Evolutionary conservation across 2,113 vertebrate genomes (phyloP).

Genomic region (Maccullochella peelii): DNA sequence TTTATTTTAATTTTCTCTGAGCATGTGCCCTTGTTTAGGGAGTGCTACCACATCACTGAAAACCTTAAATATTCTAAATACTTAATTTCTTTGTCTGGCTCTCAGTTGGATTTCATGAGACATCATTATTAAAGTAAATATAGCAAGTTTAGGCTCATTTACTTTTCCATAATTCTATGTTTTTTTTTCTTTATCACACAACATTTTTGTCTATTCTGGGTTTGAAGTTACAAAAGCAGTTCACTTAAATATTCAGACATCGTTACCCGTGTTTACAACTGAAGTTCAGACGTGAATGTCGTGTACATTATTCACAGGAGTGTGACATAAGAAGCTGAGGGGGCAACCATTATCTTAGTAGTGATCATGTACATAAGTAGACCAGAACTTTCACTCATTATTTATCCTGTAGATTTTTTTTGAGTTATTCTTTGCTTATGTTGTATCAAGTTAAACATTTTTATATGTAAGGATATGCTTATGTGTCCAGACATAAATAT

Average conservation of each 20-base stretch:
- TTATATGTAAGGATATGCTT: conserved; percentile 82
- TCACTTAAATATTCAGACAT: not conserved
- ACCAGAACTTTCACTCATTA: conserved; percentile 71
- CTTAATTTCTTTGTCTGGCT: not conserved
- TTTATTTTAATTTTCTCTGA: conserved; percentile 3
- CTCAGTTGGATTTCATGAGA: not conserved
- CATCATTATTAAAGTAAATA: not conserved
- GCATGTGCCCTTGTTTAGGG: not conserved
- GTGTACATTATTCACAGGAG: not conserved
- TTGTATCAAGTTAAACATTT: conserved; percentile 87
- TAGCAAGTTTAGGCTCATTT: not conserved
- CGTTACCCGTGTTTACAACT: not conserved
- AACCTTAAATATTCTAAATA: not conserved
- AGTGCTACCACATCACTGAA: conserved; percentile 6
- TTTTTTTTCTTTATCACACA: not conserved
- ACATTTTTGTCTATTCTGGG: not conserved
- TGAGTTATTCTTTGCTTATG: conserved; percentile 61
- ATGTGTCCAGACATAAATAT: conserved; percentile 70
- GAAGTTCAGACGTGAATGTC: not conserved
- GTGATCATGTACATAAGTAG: conserved; percentile 81
- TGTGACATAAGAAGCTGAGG: conserved; percentile 82
- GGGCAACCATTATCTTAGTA: conserved; percentile 95
- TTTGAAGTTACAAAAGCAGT: conserved; percentile 17
- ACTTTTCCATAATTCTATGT: not conserved
- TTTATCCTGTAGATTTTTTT: conserved; percentile 54